Base-by-base conservation (phyloP, 2,113 vertebrate genomes). In the Leucosticte australis region DNA sequence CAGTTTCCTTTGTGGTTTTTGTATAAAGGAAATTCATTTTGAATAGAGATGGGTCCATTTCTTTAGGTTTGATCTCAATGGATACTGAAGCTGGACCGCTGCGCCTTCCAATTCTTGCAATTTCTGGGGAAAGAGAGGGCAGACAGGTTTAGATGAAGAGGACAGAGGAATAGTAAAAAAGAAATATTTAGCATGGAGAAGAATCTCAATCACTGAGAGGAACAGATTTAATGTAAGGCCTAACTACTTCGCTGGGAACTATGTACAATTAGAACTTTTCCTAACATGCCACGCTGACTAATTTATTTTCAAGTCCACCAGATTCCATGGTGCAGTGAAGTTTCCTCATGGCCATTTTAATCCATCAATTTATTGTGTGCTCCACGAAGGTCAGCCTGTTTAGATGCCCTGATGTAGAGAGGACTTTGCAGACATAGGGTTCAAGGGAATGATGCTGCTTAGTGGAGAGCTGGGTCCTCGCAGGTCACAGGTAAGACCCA, bases 41-140 rank as follows among this genome's bases (percentile, higher is more conserved):
- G 89, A 95, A 96, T 96, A 95, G 96, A 96, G 63, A 95, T 96
- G 71, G 94, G 95, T 96, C 96, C 96, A 95, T 97, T 93, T 82
- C 86, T 97, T 93, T 95, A 83, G 91, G 80, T 95, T 96, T 97
- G 93, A 93, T 97, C 81, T 96, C 86, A 96, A 96, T 83, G 93
- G 95, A 94, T 95, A 95, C 71, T 80, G 93, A 95, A 93, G 85
- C 92, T 89, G 83, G 93, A 97, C 94, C 81, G 83, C 95, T 96
- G 94, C 91, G 96, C 94, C 92, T 95, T 96, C 94, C 76, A 95
- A 88, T 92, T 90, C 78, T 96, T 81, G 92, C 91, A 92, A 65
- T 96, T 91, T 96, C 93, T 92, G 69, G 90, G 95, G 85, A 82
- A 96, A 92, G 93, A 96, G 93, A 96, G 94, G 93, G 94, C 94